Evolutionary conservation across 2,113 vertebrate species (phyloP).

Genomic region (Notarius lentiginosus): DNA sequence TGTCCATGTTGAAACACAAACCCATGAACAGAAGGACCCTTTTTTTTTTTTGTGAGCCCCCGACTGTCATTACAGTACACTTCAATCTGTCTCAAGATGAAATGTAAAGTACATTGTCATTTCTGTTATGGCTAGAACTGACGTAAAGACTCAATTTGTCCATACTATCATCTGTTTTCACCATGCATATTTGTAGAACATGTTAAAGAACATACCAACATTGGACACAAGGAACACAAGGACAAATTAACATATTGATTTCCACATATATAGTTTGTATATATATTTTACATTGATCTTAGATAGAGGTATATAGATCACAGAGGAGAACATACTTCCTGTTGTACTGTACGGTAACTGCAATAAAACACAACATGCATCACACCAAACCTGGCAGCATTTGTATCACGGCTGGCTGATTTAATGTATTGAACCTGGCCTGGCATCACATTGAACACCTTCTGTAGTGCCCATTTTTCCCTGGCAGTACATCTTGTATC

Average conservation of each 20-base stretch:
- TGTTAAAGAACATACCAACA: background rate
- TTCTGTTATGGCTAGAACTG: background rate
- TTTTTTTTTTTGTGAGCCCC: background rate
- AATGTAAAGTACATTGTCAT: background rate
- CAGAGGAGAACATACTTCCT: background rate
- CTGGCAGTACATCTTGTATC: slow-evolving; percentile 26
- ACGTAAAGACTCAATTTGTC: background rate
- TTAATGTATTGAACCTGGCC: slow-evolving; percentile 11
- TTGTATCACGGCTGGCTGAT: slow-evolving; percentile 16
- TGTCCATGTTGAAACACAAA: background rate
- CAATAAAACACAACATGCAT: background rate
- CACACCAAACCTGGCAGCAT: background rate
- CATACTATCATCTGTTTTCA: background rate
- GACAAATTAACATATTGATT: background rate
- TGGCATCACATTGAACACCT: slow-evolving; percentile 18
- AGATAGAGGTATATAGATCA: background rate
- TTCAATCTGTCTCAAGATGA: slow-evolving; percentile 11
- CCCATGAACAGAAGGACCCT: slow-evolving; percentile 7
- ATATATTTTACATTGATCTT: too few species aligned
- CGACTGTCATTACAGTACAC: background rate
- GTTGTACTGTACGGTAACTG: background rate
- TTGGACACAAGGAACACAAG: background rate
- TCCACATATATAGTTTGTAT: background rate
- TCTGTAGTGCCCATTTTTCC: slow-evolving; percentile 18
- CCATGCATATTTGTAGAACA: background rate